Evolutionary conservation across 2,797 vertebrate species (phyloP), one percentile per base, ranked within the genome.

Genomic region (Naso thynnoides): DNA sequence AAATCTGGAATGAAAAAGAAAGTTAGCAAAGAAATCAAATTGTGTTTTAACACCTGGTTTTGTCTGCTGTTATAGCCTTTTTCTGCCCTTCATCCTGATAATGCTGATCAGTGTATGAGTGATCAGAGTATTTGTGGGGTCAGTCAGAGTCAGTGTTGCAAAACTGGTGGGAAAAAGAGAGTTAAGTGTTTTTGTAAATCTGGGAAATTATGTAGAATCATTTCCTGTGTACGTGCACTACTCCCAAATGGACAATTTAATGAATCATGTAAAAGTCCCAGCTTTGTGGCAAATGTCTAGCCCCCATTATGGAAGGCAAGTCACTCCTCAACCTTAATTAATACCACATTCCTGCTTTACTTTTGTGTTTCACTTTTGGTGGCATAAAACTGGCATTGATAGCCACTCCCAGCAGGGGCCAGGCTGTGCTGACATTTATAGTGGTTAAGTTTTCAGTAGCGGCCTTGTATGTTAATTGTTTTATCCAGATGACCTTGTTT

Each of bases 181-280:
- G 33, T 78, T 41, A 60, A 39, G 33, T 56, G 58, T 59, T 54
- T 66, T 49, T 39, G 59, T 11, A 80, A 77, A 85, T 87, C 85
- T 91, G 88, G 89, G 86, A 93, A 89, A 88, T 86, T 82, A 92
- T 90, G 77, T 64, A 54, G 72, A 83, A 80, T 82, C 74, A 78
- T 87, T 89, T 93, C 92, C 90, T 85, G 71, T 83, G 75, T 57
- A 23, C 69, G 60, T 79, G 65, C 55, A 52, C 16, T 55, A 70
- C 64, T 90, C 86, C 90, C 90, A 55, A 16, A 60, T 73, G 90
- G 63, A 86, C 75, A 73, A 74, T 88, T 82, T 72, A 55, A 64
- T 88, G 87, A 92, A 89, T 91, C 88, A 89, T 85, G 60, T 86
- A 79, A 86, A 90, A 85, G 47, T 78, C 81, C 81, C 70, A 13